Evolutionary conservation across 2,888 invertebrate genomes (phyloP).

Genomic region (Lithophane semibrunnea): DNA sequence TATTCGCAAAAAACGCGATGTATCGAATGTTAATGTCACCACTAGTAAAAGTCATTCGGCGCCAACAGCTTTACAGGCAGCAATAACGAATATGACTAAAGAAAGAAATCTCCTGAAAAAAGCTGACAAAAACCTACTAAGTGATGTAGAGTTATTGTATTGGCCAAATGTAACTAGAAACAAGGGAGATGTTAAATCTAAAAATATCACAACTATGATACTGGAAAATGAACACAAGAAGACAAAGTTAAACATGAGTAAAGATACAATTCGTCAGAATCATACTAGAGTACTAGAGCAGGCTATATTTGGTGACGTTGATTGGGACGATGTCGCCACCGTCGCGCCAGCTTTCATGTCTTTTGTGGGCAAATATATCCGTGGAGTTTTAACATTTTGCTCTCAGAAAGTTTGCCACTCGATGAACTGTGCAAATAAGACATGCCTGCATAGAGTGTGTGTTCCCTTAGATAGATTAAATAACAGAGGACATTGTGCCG

Average conservation of each 20-base stretch:
- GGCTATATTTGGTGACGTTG: slow-evolving; percentile 84
- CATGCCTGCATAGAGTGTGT: slow-evolving; percentile 83
- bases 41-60: slow-evolving; percentile 24
- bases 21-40: slow-evolving; percentile 34
- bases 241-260: slow-evolving; percentile 79
- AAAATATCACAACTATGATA: slow-evolving; percentile 82
- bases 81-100: slow-evolving; percentile 45
- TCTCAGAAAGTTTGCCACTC: slow-evolving; percentile 84
- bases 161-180: slow-evolving; percentile 79
- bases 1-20: slow-evolving; percentile 76
- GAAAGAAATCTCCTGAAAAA: slow-evolving; percentile 68
- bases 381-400: slow-evolving; percentile 84
- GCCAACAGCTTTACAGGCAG: slow-evolving; percentile 17
- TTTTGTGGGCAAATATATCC: slow-evolving; percentile 86
- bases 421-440: slow-evolving; percentile 84
- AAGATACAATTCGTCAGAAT: slow-evolving; percentile 77
- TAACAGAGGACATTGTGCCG: slow-evolving; percentile 83
- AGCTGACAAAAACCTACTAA: slow-evolving; percentile 71
- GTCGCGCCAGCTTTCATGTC: slow-evolving; percentile 84
- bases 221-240: slow-evolving; percentile 82
- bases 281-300: slow-evolving; percentile 80
- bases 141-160: slow-evolving; percentile 79
- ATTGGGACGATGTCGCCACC: slow-evolving; percentile 85
- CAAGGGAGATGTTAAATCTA: slow-evolving; percentile 57
- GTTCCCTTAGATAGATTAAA: slow-evolving; percentile 79